Base-by-base conservation (phyloP, 1,140 invertebrate genomes). In the Conus ventricosus region DNA sequence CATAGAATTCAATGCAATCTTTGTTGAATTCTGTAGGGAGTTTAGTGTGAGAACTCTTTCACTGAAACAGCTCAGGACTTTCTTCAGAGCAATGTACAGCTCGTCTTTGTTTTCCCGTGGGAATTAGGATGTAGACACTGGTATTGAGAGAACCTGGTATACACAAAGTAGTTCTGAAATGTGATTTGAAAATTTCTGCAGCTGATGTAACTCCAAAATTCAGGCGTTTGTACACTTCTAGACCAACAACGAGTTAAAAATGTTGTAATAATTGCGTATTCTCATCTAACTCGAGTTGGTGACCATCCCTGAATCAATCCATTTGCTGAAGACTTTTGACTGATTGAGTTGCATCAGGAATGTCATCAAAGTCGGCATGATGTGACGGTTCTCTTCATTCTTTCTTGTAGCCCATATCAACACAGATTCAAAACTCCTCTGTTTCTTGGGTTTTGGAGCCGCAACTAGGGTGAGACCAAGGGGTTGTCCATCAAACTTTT, bases 311-410 rank as follows among this genome's bases (percentile, higher is more conserved):
- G 20, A 67, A 13, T 90, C 5, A 15, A 60, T 60, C 57, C 15
- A 60, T 60, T 60, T 60, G 57, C 57, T 60, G 90, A 92, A 91
- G 4, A 91, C 27, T 8, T 51, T 84, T 17, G 83, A 57, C 4
- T 83, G 63, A 27, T 93, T 90, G 53, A 93, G 55, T 25, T 92
- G 89, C 25, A 89, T 57, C n/a, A 93, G 51, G 3, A 93, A 93
- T 78, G 76, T 93, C 93, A 75, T 94, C 92, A 5, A 93, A 10
- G 92, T 93, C 6, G 93, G 90, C 91, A 20, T 60, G 57, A 60
- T 4, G 4, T 15, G 57, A 60, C 57, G 8, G 57, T 60, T 60
- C 57, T 60, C 25, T 81, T n/a, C 20, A 93, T 89, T 7, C 89
- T 57, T 67, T n/a, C 78, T 92, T 91, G 89, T 25, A 83, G 23